Conservation (phyloP, 2,797 vertebrate species). For the Spea hammondii region DNA sequence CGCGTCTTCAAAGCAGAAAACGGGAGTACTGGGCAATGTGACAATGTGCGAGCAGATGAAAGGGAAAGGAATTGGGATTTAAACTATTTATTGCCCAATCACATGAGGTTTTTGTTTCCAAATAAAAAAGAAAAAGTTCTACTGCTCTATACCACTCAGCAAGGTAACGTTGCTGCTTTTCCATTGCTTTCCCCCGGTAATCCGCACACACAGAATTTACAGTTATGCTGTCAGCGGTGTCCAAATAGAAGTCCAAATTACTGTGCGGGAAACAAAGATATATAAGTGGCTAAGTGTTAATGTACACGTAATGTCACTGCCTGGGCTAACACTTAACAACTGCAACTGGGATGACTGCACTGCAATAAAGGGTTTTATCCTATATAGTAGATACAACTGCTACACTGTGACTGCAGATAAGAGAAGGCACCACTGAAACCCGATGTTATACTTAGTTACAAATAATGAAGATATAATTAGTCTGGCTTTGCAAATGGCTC, state of each 20-base stretch:
- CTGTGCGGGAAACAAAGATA: not conserved
- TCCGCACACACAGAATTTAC: not conserved
- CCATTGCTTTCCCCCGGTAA: not conserved
- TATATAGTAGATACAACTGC: not conserved
- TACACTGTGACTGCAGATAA: not conserved
- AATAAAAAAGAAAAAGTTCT: not conserved
- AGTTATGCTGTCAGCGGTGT: not conserved
- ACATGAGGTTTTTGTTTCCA: not conserved
- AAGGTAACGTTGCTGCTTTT: too few species aligned
- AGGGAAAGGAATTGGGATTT: conserved; percentile 10
- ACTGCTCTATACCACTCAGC: too few species aligned
- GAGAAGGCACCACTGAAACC: not conserved
- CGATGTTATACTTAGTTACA: not conserved
- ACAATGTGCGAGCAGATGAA: conserved; percentile 22
- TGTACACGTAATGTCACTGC: not conserved
- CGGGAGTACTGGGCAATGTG: conserved; percentile 1
- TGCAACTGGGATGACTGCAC: not conserved
- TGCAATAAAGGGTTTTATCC: not conserved
- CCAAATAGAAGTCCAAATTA: not conserved
- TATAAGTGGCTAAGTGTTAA: conserved; percentile 3
- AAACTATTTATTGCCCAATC: conserved; percentile 3
- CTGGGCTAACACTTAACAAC: not conserved
- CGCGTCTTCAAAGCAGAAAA: conserved; percentile 1
- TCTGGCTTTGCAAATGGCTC: not conserved
- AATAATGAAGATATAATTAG: not conserved